Evolutionary conservation across 2,888 invertebrate species (phyloP), one percentile per base, ranked within the genome.

Genomic region (Trichopria drosophilae): DNA sequence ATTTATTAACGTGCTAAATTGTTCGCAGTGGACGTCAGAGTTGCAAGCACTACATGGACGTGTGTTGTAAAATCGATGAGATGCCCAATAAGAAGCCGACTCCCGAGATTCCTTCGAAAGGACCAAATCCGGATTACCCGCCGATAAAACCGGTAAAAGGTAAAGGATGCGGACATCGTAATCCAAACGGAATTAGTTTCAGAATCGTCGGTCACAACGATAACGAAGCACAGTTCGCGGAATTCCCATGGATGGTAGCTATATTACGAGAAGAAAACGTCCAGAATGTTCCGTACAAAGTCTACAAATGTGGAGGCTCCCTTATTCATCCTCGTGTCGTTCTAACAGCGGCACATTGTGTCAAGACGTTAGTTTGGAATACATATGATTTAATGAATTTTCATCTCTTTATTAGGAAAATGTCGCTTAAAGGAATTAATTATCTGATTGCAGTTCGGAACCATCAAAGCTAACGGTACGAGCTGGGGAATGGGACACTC

Each of bases 401-500:
- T n/a, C n/a, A n/a, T n/a, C n/a, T n/a, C n/a, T n/a, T n/a, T n/a
- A n/a, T n/a, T n/a, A n/a, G n/a, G n/a, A n/a, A n/a, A n/a, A n/a
- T n/a, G n/a, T n/a, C n/a, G n/a, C n/a, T n/a, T n/a, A n/a, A n/a
- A n/a, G n/a, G n/a, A n/a, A n/a, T n/a, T n/a, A n/a, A n/a, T n/a
- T n/a, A n/a, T n/a, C 10, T 6, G 7, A 24, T 24, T 32, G 6
- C 12, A 53, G 53, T 40, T 23, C 23, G n/a, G 1, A 9, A 7
- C 7, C 2, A 1, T 7, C 10, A 13, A 13, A 32, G 7, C 9
- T 50, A 15, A 12, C 10, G 2, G 35, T 55, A 19, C 52, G 55
- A 22, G 52, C 50, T 20, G 55, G 55, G 9, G 55, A 55, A 46
- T 55, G 55, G 55, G 55, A 55, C 6, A 55, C 55, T 3, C 49